These are phyloP conservation scores for Megaleporinus macrocephalus DNA, from an alignment of 2,113 vertebrate species.

Conservation along the genomic window DNA sequence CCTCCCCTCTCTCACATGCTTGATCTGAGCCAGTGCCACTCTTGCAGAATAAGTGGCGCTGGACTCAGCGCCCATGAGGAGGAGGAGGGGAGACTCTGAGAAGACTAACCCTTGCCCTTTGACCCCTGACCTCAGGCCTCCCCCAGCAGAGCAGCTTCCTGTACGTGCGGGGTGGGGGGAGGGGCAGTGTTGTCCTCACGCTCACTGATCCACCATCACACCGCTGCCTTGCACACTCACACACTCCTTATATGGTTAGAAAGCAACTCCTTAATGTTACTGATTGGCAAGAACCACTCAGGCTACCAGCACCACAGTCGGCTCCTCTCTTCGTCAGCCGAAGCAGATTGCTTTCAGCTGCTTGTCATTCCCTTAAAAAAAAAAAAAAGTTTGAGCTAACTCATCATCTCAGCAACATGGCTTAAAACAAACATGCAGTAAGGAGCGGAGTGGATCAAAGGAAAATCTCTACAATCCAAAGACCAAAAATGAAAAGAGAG, in stretches of 20 bases:
- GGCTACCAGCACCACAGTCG: conserved; percentile 37
- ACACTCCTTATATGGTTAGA: conserved; percentile 48
- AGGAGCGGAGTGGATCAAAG: conserved; percentile 61
- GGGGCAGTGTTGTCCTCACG: conserved; percentile 42
- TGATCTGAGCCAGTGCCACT: conserved; percentile 41
- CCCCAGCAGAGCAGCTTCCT: conserved; percentile 62
- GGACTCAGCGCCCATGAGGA: conserved; percentile 37
- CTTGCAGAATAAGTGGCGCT: conserved; percentile 13
- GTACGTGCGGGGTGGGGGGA: conserved; percentile 41
- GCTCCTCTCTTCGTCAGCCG: conserved; percentile 29
- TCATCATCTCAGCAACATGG: conserved; percentile 51
- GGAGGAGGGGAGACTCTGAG: conserved; percentile 34
- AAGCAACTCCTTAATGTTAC: conserved; percentile 39
- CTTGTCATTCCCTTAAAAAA: conserved; percentile 27
- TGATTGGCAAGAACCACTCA: conserved; percentile 49
- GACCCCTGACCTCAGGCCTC: conserved; percentile 72
- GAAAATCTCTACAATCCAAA: conserved; percentile 48
- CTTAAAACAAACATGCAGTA: conserved; percentile 61
- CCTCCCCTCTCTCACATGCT: conserved; percentile 41
- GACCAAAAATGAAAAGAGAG: conserved; percentile 62
- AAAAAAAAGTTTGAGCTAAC: conserved; percentile 21
- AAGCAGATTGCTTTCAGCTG: conserved; percentile 38
- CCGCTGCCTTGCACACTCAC: conserved; percentile 19
- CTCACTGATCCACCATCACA: conserved; percentile 23
- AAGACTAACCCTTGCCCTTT: conserved; percentile 70